Evolutionary conservation across 2,888 invertebrate species (phyloP), one percentile per base, ranked within the genome.

Genomic region (Rhamphomyia laevipes): DNA sequence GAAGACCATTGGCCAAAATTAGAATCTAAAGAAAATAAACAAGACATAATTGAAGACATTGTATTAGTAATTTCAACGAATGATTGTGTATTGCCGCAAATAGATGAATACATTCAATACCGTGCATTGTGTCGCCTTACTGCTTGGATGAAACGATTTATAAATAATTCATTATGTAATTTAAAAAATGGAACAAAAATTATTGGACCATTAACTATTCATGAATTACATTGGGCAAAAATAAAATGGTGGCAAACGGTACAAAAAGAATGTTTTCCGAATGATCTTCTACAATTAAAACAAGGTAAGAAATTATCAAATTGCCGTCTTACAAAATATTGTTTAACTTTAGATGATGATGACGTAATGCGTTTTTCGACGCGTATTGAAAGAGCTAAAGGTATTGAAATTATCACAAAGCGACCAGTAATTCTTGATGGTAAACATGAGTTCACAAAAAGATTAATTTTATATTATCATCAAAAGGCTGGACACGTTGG

Each of bases 341-440:
- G 15, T 17, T 47, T 21, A 47, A 21, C 12, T 17, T 17, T 50
- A n/a, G 48, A 46, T 15, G 35, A 47, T n/a, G 13, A 43, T 18
- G 43, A 23, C n/a, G 42, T 13, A 23, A 46, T n/a, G n/a, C n/a
- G n/a, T n/a, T n/a, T n/a, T n/a, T n/a, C n/a, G n/a, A n/a, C n/a
- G n/a, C n/a, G n/a, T 18, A 37, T 50, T 4, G 17, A 50, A 17
- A 41, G 30, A 6, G 35, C 35, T 1, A 40, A 43, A 33, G 35
- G 23, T 35, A n/a, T 46, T 3, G 7, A 16, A 5, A 46, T 37
- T 9, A 46, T 44, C 6, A 42, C 43, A 16, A 51, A 48, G 30
- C 30, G 43, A 17, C 51, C 51, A n/a, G 21, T 48, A 10, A 40
- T 51, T 12, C 18, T 51, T 15, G 33, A 38, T 35, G 45, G 49